These are phyloP conservation scores for Chironex yamaguchii DNA, from an alignment of 30 jellyfish, hydroid and myxozoan species.

Conservation along the genomic window DNA sequence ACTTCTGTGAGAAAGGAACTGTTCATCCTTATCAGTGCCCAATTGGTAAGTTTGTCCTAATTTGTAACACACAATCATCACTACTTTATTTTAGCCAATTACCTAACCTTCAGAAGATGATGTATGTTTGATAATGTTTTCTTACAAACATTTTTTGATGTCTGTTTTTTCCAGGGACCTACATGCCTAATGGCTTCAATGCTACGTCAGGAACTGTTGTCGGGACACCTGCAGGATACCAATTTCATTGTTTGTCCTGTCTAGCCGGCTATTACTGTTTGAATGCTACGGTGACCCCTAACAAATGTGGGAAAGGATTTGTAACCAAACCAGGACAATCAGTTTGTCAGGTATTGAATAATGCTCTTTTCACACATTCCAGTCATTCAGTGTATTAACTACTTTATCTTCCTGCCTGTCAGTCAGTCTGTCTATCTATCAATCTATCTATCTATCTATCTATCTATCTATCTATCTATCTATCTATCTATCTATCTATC, in stretches of 20 bases:
- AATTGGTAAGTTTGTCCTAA: slow-evolving; percentile 80
- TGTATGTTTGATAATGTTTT: too few species aligned
- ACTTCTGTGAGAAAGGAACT: slow-evolving; percentile 96
- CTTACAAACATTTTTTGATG: background rate
- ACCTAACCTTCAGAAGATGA: too few species aligned
- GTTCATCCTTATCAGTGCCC: slow-evolving; percentile 92
- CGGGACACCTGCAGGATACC: slow-evolving; percentile 96
- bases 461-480: background rate
- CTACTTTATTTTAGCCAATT: too few species aligned
- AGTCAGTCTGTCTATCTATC: too few species aligned
- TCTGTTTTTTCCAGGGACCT: slow-evolving; percentile 63
- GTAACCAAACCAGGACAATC: slow-evolving; percentile 92
- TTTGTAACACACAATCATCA: too few species aligned
- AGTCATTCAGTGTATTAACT: too few species aligned
- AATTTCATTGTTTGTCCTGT: slow-evolving; percentile 85
- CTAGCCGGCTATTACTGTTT: slow-evolving; percentile 89
- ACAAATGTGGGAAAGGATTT: slow-evolving; percentile 84
- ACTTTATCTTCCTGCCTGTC: too few species aligned
- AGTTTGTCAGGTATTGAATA: slow-evolving; percentile 87
- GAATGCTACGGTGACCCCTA: slow-evolving; percentile 94
- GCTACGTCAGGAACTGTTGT: slow-evolving; percentile 62
- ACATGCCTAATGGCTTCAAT: slow-evolving; percentile 95
- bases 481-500: too few species aligned
- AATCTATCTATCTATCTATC: too few species aligned
- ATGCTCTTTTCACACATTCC: background rate